A percentile compares a stretch with the other conserved stretches of the same genome.
These are phyloP conservation scores for Lemur catta DNA, from an alignment of 2,797 vertebrate genomes.

Conservation along the genomic window DNA sequence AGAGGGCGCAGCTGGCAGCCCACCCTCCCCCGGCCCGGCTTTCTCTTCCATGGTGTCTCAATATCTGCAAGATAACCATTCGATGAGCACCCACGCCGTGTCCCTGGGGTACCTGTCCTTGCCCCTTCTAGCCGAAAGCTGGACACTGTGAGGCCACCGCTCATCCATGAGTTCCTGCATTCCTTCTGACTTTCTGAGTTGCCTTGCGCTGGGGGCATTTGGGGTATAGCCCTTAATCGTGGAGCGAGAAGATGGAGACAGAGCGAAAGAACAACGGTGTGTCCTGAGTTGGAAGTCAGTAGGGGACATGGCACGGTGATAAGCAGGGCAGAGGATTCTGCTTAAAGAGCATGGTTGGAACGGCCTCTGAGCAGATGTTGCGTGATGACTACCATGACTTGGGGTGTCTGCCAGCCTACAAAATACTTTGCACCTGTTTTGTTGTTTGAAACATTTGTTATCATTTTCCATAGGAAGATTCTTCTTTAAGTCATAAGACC, in stretches of 20 bases:
- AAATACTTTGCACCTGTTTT: accelerated
- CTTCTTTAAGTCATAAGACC: too few relatives aligned
- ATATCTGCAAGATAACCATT: neutral
- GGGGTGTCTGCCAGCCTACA: accelerated
- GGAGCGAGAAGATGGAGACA: neutral
- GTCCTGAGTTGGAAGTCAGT: accelerated
- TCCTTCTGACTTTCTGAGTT: neutral
- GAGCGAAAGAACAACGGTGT: accelerated
- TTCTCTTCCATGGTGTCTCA: neutral
- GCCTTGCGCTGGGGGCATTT: neutral
- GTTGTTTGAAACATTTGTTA: accelerated
- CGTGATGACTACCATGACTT: accelerated
- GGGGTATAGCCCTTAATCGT: accelerated
- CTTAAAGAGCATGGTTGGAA: accelerated
- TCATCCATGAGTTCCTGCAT: accelerated
- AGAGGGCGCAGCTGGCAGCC: neutral
- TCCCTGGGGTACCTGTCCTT: too few relatives aligned
- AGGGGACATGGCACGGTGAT: neutral
- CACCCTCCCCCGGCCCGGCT: accelerated
- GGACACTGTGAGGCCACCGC: neutral
- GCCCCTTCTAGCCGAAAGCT: neutral
- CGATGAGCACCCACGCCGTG: accelerated
- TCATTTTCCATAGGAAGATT: accelerated
- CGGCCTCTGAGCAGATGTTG: accelerated
- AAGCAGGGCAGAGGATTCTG: accelerated